A percentile compares a stretch with the other conserved stretches of the same genome.
Conservation (phyloP, 2,797 vertebrate species). For the Naso thynnoides region DNA sequence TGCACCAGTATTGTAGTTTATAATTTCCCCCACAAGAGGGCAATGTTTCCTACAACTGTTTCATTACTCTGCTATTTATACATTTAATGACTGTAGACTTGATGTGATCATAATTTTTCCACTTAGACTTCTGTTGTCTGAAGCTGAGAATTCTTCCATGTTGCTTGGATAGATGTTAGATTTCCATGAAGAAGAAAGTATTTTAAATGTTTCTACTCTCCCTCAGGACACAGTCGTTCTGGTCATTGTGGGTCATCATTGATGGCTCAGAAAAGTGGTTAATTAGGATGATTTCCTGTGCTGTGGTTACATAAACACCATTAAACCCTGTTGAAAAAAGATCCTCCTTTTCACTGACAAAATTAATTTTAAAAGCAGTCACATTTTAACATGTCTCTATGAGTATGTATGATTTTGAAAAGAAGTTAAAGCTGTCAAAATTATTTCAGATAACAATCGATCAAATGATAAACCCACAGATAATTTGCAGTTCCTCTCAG, state of each 20-base stretch:
- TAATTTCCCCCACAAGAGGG: conserved; percentile 11
- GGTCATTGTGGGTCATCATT: not conserved
- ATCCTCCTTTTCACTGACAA: not conserved
- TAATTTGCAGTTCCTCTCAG: not conserved
- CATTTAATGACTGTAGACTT: not conserved
- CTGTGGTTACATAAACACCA: not conserved
- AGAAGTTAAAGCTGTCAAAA: not conserved
- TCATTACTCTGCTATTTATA: not conserved
- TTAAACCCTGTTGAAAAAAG: not conserved
- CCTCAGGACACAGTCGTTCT: not conserved
- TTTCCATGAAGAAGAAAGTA: not conserved
- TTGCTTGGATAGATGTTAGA: no score
- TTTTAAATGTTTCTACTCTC: not conserved
- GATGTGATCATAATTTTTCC: not conserved
- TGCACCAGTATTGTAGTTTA: no score
- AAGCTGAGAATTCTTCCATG: not conserved
- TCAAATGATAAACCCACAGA: no score
- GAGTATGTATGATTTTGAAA: not conserved
- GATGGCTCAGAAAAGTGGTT: not conserved
- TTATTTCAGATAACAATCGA: no score
- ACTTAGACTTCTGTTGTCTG: not conserved
- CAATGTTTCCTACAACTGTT: not conserved
- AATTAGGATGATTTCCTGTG: not conserved
- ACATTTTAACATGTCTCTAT: not conserved
- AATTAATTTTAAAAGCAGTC: not conserved